A percentile compares a stretch with the other conserved stretches of the same genome.
These are phyloP conservation scores for Crematogaster levior DNA, from an alignment of 2,888 invertebrate genomes.

Conservation along the genomic window DNA sequence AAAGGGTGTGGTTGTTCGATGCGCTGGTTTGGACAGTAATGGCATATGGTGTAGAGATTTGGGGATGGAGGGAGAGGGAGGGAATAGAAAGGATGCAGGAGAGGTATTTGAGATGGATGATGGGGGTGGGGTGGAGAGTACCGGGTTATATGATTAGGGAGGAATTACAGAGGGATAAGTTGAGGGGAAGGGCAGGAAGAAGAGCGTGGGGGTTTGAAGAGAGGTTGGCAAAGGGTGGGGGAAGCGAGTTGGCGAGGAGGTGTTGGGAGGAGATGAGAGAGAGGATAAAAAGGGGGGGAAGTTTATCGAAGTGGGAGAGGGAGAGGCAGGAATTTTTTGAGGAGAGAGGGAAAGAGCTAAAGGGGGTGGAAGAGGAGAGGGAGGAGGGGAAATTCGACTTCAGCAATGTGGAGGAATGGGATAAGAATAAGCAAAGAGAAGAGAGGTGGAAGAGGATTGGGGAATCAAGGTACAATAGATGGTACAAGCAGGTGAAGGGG, in stretches of 20 bases:
- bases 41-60: background rate
- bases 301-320: too few relatives aligned
- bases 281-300: too few relatives aligned
- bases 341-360: too few relatives aligned
- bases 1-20: background rate
- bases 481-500: background rate
- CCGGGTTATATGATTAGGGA: background rate
- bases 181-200: background rate
- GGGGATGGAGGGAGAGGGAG: background rate
- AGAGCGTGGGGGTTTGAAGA: background rate
- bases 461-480: background rate
- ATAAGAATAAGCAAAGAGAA: background rate
- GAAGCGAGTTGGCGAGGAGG: background rate
- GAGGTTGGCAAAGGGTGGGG: background rate
- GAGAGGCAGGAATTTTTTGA: background rate
- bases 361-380: background rate
- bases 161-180: background rate
- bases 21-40: background rate
- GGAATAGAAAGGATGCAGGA: background rate
- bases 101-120: too few relatives aligned
- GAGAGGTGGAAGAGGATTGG: background rate
- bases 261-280: too few relatives aligned
- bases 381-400: background rate
- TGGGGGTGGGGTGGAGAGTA: too few relatives aligned
- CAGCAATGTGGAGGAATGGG: background rate